Evolutionary conservation across 2,797 vertebrate genomes (phyloP), one percentile per base, ranked within the genome.

Genomic region (Bryconaethiops microstoma): DNA sequence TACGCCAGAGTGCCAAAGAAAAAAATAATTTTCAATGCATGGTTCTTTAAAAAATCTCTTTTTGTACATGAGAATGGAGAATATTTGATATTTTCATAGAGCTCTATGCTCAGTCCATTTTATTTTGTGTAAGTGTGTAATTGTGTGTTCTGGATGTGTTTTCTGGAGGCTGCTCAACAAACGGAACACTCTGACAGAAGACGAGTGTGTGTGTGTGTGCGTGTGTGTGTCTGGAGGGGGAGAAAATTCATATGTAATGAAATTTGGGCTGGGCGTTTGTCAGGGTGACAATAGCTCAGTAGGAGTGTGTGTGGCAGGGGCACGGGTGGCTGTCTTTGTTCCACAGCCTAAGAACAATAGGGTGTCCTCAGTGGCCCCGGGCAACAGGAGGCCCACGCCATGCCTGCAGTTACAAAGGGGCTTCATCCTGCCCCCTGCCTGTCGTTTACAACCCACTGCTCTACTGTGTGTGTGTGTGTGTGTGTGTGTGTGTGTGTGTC

Each of bases 341-440:
- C 91, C 83, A 84, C 85, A 85, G 85, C 80, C 83, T 81, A 84
- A 85, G 87, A 90, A 94, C 92, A 94, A 93, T 94, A 93, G 92
- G 90, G 88, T 77, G 83, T 88, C 89, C 85, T 81, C 85, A 83
- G 85, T 92, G 89, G 92, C 80, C 85, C 48, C 84, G 88, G 87
- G 90, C 86, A 87, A 82, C 86, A 82, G 83, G 84, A 80, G 77
- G 82, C 75, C 83, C 87, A 90, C 89, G 88, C 80, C 87, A 80
- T 94, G 93, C 92, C 83, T 64, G 79, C 92, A 93, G 92, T 93
- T 92, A 94, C 93, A 92, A 93, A 94, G 91, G 88, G 91, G 92
- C 92, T 92, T 91, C 92, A 91, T 91, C 92, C 92, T 88, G 92
- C 90, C 89, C 92, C 83, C 88, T 88, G 90, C 90, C 90, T 90